Evolutionary conservation across 2,797 vertebrate species (phyloP).

Genomic region (Eremophila alpestris): DNA sequence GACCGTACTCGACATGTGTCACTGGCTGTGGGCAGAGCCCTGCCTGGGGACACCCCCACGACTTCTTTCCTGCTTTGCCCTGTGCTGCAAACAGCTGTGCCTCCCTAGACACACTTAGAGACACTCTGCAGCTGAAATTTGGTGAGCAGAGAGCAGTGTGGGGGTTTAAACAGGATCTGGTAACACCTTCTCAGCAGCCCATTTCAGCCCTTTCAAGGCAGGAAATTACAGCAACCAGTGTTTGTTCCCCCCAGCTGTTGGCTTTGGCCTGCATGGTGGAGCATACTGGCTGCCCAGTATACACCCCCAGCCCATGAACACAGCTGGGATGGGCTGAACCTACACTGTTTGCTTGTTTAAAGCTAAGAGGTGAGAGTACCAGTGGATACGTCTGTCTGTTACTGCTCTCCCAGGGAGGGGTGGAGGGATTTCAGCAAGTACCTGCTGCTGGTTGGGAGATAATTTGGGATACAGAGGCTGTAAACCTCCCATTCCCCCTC

Average conservation of each 20-base stretch:
- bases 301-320: not conserved
- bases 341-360: not conserved
- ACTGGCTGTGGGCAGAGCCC: not conserved
- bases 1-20: not conserved
- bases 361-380: not conserved
- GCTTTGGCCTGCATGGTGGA: not conserved
- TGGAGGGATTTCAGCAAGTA: not conserved
- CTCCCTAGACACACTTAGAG: not conserved
- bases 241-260: accelerated
- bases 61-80: not conserved
- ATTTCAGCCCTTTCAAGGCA: not conserved
- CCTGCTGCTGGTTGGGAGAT: not conserved
- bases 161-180: not conserved
- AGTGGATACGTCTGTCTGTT: accelerated
- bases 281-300: accelerated
- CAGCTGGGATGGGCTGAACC: accelerated
- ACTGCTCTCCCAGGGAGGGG: not conserved
- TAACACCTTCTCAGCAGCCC: not conserved
- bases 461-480: not conserved
- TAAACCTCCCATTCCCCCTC: accelerated
- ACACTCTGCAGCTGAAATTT: not conserved
- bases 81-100: not conserved
- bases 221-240: not conserved
- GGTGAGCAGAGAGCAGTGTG: not conserved
- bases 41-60: not conserved